phyloP scores from a whole-genome alignment of 2,113 vertebrate species.

The Dicerorhinus sumatrensis region DNA sequence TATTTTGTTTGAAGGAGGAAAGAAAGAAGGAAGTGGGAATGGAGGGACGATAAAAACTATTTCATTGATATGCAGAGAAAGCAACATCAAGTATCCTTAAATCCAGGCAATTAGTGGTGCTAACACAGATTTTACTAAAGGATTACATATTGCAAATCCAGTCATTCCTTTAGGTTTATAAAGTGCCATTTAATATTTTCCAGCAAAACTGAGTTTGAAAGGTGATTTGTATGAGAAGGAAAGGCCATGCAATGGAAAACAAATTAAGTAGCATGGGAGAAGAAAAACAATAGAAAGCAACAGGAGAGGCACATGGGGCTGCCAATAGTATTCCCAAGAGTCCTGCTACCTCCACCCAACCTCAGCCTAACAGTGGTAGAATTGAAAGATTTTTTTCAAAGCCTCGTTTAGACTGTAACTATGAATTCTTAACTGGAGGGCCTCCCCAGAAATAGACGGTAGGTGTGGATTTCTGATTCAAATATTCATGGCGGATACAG shows the following conservation, averaged over 20 bases:
- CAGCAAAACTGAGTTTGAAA: not conserved
- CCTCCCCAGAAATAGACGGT: not conserved
- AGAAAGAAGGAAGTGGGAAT: not conserved
- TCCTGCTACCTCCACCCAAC: too few relatives aligned
- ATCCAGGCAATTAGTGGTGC: not conserved
- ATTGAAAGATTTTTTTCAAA: not conserved
- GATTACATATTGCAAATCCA: not conserved
- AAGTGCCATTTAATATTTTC: not conserved
- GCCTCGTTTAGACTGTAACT: not conserved
- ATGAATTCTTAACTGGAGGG: not conserved
- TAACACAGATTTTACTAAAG: not conserved
- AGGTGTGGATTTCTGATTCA: not conserved
- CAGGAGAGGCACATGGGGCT: too few relatives aligned
- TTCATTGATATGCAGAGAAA: not conserved
- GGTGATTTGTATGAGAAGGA: not conserved
- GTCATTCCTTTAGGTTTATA: not conserved
- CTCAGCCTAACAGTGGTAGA: not conserved
- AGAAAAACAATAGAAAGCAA: not conserved
- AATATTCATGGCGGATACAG: not conserved
- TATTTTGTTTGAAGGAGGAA: not conserved
- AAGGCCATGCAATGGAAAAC: not conserved
- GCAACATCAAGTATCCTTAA: not conserved
- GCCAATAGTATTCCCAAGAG: not conserved
- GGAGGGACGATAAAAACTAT: not conserved
- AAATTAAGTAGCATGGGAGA: not conserved